These are phyloP conservation scores for Abscondita cerata DNA, from an alignment of 2,888 invertebrate genomes.

Conservation along the genomic window DNA sequence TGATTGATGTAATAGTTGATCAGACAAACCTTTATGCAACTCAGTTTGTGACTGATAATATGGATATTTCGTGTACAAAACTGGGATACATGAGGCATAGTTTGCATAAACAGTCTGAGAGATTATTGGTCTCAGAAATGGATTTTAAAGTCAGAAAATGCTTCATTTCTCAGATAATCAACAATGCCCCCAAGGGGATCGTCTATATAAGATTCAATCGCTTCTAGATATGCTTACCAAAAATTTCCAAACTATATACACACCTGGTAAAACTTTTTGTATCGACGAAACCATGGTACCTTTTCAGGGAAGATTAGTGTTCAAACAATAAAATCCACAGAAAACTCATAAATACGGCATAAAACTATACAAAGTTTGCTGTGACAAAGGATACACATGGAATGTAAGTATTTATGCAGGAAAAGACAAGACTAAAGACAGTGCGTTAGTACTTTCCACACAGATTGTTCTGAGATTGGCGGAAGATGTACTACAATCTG, in stretches of 20 bases:
- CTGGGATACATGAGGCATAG: constrained; percentile 34
- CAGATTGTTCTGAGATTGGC: too few species aligned
- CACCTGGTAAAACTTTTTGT: too few species aligned
- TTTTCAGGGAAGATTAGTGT: constrained; percentile 42
- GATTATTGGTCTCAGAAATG: constrained; percentile 38
- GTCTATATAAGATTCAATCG: neutral
- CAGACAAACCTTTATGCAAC: too few species aligned
- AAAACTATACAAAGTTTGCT: too few species aligned
- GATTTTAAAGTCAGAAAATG: constrained; percentile 28
- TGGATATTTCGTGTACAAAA: neutral
- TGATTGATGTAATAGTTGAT: too few species aligned
- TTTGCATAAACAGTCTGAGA: constrained; percentile 20
- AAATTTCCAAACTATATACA: neutral
- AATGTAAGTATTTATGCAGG: neutral
- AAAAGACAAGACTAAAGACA: neutral
- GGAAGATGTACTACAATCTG: neutral
- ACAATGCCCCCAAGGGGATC: neutral
- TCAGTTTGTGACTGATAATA: too few species aligned
- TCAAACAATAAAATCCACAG: too few species aligned
- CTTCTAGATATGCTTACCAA: neutral
- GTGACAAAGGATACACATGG: too few species aligned
- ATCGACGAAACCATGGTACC: constrained; percentile 45
- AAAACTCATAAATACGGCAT: too few species aligned
- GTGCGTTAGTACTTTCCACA: neutral
- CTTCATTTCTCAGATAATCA: constrained; percentile 43